Evolutionary conservation across 1,140 invertebrate genomes (phyloP), one percentile per base, ranked within the genome.

Genomic region (Dryas iulia): DNA sequence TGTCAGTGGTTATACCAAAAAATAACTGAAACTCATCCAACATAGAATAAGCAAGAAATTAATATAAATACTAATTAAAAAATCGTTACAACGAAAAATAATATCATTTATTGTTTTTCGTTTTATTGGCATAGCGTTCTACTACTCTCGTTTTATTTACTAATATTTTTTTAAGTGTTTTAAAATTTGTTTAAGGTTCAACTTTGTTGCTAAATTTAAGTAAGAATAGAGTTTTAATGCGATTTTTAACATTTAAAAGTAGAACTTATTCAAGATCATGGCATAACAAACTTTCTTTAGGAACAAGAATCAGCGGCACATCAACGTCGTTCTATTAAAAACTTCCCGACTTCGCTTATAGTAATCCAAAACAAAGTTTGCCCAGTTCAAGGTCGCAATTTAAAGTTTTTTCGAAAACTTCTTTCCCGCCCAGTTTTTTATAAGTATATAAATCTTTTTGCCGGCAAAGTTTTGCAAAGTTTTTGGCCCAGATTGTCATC

Each of bases 401-500:
- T 92, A 92, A 92, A 92, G 90, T 92, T 92, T 92, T n/a, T 91
- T 90, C 86, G 79, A 87, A 91, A 91, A 90, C 76, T 89, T 91
- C 83, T 81, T 89, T 86, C 79, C 78, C 86, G 81, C 82, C 85
- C 86, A 88, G 82, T 88, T 90, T 91, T 91, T 91, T 90, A 88
- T 90, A 91, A 88, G 89, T 91, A 86, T 91, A 91, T 91, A 91
- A 91, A 91, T 91, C 89, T 91, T 91, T 91, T 91, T 90, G 87
- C 79, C 86, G 86, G 84, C 87, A 75, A 88, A 89, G 77, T 91
- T 91, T 77, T 76, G 80, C 78, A 66, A 91, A 91, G 87, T 91
- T 90, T 91, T 91, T 91, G 89, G 87, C 89, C 89, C 89, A 91
- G 89, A 91, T 91, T 91, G 89, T 90, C 89, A 91, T 91, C 87